These are phyloP conservation scores for Sycophila sp. DNA, from an alignment of 1,140 invertebrate species.

Conservation along the genomic window DNA sequence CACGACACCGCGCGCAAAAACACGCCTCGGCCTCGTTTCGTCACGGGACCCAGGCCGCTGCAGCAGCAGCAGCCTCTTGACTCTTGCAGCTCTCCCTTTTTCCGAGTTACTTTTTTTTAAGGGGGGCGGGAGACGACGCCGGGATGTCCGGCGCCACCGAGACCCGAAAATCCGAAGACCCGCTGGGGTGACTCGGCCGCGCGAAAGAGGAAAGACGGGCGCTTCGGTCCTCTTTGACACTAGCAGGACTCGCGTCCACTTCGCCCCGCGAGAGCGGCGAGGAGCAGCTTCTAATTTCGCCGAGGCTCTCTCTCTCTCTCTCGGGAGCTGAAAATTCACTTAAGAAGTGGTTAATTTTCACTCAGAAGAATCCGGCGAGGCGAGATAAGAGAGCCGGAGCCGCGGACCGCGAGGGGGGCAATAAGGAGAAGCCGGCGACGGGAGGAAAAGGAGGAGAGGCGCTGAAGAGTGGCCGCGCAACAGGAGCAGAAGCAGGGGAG, in stretches of 20 bases:
- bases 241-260: too few species aligned
- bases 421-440: too few species aligned
- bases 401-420: not conserved
- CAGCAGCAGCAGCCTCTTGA: not conserved
- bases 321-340: slow-evolving; percentile 15
- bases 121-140: slow-evolving; percentile 5
- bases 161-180: not conserved
- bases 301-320: not conserved
- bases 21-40: slow-evolving; percentile 27
- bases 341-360: slow-evolving; percentile 19
- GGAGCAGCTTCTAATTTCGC: not conserved
- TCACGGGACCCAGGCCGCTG: slow-evolving; percentile 28
- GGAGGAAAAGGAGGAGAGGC: not conserved
- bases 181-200: not conserved
- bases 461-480: too few species aligned
- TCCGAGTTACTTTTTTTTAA: slow-evolving; percentile 31
- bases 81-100: not conserved
- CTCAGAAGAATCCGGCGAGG: slow-evolving; percentile 7
- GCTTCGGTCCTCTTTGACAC: not conserved
- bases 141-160: slow-evolving; percentile 8
- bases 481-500: slow-evolving; percentile 2
- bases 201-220: not conserved
- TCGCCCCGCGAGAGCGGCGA: not conserved
- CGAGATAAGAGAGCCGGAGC: slow-evolving; percentile 8
- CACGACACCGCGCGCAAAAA: slow-evolving; percentile 30